Evolutionary conservation across 2,888 invertebrate species (phyloP).

Genomic region (Empis stercorea): DNA sequence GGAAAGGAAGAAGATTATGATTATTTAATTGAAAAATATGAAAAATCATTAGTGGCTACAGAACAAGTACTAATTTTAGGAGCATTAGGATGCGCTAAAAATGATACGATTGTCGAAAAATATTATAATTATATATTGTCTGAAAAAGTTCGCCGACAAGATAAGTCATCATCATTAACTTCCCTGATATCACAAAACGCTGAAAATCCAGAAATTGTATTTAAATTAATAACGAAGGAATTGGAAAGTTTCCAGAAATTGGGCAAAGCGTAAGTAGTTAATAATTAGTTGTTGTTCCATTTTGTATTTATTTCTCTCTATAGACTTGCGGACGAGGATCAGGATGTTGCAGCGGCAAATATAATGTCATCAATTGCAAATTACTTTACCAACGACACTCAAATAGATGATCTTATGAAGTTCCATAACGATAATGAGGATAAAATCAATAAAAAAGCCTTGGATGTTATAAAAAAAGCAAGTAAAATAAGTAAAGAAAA

Average conservation of each 20-base stretch:
- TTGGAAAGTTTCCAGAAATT: conserved; percentile 16
- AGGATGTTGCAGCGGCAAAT: conserved; percentile 19
- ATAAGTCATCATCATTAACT: conserved; percentile 27
- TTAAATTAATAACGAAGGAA: conserved; percentile 37
- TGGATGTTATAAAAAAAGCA: conserved; percentile 18
- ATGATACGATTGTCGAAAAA: conserved; percentile 39
- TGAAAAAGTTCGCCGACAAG: conserved; percentile 29
- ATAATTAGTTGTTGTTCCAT: no score
- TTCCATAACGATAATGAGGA: conserved; percentile 17
- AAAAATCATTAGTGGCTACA: conserved; percentile 41
- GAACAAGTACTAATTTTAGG: conserved; percentile 54
- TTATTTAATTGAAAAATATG: conserved; percentile 49
- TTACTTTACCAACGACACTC: conserved; percentile 25
- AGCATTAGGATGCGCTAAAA: conserved; percentile 53
- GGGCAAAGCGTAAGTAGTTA: conserved; percentile 24
- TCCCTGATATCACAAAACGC: conserved; percentile 42
- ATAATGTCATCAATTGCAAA: conserved; percentile 27
- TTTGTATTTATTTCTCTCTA: not conserved
- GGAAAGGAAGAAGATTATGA: conserved; percentile 51
- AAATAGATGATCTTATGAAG: conserved; percentile 18
- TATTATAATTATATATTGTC: conserved; percentile 40
- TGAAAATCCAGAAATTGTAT: conserved; percentile 41
- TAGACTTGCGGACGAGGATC: not conserved
- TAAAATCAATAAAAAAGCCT: conserved; percentile 10
- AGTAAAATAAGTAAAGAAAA: conserved; percentile 25